Evolutionary conservation across 2,888 invertebrate genomes (phyloP), one percentile per base, ranked within the genome.

Genomic region (Caenorhabditis virilis): DNA sequence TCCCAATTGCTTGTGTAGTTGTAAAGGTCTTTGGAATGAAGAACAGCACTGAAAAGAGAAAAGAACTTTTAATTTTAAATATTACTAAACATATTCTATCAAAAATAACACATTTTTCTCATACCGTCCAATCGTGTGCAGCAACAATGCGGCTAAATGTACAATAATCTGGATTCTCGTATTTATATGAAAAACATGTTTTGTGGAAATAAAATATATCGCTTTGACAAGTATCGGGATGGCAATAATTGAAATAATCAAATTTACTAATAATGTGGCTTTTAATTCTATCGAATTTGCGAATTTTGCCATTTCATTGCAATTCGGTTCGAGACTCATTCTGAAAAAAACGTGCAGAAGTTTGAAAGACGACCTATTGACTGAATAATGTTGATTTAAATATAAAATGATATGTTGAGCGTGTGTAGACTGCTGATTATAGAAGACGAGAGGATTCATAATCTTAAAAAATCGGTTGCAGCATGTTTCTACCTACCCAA

Each of bases 81-180:
- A 20, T 23, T 7, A 13, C 13, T 23, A 4, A 15, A 9, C 5
- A 42, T 20, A 9, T 4, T 42, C 20, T 4, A 11, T 5, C 16
- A 18, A 38, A 18, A 7, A 18, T 4, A 38, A 38, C 2, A 15
- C 4, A n/a, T n/a, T n/a, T n/a, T n/a, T n/a, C n/a, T n/a, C n/a
- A n/a, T 35, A 55, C 55, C 55, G 47, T 33, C 56, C 56, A 36
- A 43, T 13, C 1, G 35, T 23, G 36, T 56, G 56, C 13, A 56
- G n/a, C 22, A 56, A 18, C 6, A 56, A 20, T 0, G 42, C 48
- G 7, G 49, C 23, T 1, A 56, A 27, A 43, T 49, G 56, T 13
- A 56, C 35, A 1, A 18, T 1, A 15, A 56, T 49, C 36, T 56
- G 56, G 9, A 56, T 18, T 7, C 42, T 41, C 1, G 56, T 56